Percentiles rank a stretch among this genome's conserved stretches.
Evolutionary conservation across 2,888 invertebrate species (phyloP).

Genomic region (Acanthosoma haemorrhoidale): DNA sequence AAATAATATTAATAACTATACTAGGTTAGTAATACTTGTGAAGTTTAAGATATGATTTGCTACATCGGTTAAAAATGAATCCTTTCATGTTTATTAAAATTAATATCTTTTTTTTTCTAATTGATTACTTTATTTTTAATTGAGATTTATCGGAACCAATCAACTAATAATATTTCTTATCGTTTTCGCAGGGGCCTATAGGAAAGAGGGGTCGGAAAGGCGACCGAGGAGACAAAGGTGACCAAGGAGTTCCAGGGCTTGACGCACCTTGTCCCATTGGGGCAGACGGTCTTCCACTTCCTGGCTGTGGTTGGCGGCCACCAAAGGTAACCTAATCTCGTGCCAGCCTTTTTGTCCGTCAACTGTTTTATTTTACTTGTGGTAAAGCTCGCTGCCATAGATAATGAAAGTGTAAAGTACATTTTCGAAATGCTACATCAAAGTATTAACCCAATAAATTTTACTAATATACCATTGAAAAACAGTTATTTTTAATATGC

Average conservation of each 20-base stretch:
- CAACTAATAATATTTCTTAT: too few species aligned
- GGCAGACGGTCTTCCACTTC: constrained; percentile 88
- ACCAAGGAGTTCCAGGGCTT: constrained; percentile 92
- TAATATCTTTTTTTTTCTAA: neutral
- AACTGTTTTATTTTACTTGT: too few species aligned
- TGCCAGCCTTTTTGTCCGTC: too few species aligned
- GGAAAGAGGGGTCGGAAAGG: constrained; percentile 90
- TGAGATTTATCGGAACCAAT: neutral
- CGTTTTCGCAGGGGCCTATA: constrained; percentile 66
- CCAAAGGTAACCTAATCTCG: constrained; percentile 60
- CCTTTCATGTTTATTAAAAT: neutral
- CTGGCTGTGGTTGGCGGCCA: constrained; percentile 92
- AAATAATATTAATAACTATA: too few species aligned
- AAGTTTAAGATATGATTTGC: too few species aligned
- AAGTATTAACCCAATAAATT: too few species aligned
- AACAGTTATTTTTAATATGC: too few species aligned
- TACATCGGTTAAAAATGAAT: neutral
- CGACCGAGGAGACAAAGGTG: constrained; percentile 87
- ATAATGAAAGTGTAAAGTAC: too few species aligned
- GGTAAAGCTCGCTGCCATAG: too few species aligned
- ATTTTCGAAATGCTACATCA: too few species aligned
- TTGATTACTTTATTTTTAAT: neutral
- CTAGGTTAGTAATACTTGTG: too few species aligned
- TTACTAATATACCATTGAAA: too few species aligned
- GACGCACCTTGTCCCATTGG: constrained; percentile 99